phyloP scores from a whole-genome alignment of 2,113 vertebrate species.

The Thermophis baileyi region DNA sequence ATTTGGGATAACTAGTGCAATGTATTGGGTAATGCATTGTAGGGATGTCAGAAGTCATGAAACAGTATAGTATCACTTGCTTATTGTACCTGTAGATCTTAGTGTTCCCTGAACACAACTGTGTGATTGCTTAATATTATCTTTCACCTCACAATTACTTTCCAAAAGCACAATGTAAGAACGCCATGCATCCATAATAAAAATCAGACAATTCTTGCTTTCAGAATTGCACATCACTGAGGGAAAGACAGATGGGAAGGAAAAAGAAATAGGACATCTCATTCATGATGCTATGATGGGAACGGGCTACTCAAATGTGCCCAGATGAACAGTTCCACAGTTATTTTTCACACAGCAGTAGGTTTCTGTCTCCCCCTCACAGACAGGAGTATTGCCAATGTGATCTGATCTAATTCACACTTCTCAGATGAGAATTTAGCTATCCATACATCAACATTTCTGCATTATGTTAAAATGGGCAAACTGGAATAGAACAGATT shows the following conservation, averaged over 20 bases:
- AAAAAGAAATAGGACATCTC: background rate
- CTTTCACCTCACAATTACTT: background rate
- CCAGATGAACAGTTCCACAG: background rate
- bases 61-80: background rate
- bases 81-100: background rate
- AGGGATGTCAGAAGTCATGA: background rate
- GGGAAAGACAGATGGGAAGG: background rate
- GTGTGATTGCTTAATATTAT: background rate
- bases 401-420: background rate
- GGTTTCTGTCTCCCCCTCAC: background rate
- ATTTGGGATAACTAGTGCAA: background rate
- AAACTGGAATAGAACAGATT: background rate
- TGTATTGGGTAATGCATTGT: background rate
- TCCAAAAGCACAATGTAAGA: background rate
- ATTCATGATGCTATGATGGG: background rate
- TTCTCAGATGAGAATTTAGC: background rate
- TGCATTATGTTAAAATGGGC: background rate
- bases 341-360: background rate
- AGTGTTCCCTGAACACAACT: background rate
- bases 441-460: background rate
- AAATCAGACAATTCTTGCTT: background rate
- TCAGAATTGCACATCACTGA: background rate
- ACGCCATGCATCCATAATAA: background rate
- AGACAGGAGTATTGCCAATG: background rate
- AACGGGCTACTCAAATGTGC: background rate